Conservation (phyloP, 2,113 vertebrate species). For the Myocastor coypus region DNA sequence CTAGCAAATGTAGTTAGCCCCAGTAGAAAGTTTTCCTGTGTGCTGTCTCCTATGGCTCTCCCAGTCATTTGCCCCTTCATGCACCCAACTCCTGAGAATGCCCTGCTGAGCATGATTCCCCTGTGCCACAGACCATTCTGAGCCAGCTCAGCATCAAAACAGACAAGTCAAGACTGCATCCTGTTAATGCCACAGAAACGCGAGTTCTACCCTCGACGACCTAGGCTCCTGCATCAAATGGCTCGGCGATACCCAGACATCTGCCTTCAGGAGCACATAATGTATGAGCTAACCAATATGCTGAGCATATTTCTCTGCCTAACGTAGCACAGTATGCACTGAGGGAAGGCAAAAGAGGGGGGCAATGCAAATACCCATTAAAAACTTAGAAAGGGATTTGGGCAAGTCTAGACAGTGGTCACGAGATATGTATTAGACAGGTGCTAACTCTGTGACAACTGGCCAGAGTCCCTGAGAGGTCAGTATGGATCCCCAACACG, state of each 20-base stretch:
- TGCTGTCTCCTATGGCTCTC: not conserved
- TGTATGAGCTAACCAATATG: not conserved
- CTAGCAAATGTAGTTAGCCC: not conserved
- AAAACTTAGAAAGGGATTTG: not conserved
- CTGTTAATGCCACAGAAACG: not conserved
- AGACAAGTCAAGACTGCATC: not conserved
- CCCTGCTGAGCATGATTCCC: not conserved
- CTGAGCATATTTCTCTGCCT: not conserved
- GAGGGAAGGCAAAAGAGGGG: not conserved
- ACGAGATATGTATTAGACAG: not conserved
- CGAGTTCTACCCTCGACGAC: not conserved
- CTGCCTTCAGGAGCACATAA: not conserved
- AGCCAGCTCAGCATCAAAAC: not conserved
- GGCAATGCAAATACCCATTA: not conserved
- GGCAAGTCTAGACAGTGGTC: not conserved
- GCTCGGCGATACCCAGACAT: not conserved
- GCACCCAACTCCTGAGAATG: not conserved
- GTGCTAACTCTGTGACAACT: not conserved
- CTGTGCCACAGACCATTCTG: not conserved
- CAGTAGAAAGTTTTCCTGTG: not conserved
- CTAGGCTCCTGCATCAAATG: not conserved
- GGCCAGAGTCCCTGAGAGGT: not conserved
- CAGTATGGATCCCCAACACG: not conserved
- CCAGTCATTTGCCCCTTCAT: not conserved
- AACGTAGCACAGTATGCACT: not conserved